A percentile compares a stretch with the other conserved stretches of the same genome.
Evolutionary conservation across 2,888 invertebrate genomes (phyloP).

Genomic region (Aelia acuminata): DNA sequence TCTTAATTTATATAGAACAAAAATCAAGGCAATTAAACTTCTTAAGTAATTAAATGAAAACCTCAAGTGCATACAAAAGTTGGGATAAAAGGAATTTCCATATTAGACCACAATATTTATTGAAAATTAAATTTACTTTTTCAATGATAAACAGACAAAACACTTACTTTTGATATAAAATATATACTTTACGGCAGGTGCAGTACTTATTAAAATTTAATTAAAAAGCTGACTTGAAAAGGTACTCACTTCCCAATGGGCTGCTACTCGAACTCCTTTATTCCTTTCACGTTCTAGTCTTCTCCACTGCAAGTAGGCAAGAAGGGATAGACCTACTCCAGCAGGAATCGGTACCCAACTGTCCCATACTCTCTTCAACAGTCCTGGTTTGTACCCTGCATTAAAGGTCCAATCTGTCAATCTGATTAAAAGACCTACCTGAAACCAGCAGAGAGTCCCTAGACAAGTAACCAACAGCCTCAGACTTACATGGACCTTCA

Average conservation of each 20-base stretch:
- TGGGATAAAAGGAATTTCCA: too few relatives aligned
- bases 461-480: slow-evolving; percentile 56
- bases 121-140: too few relatives aligned
- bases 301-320: slow-evolving; percentile 66
- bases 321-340: slow-evolving; percentile 66
- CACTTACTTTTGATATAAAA: too few relatives aligned
- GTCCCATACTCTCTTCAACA: slow-evolving; percentile 60
- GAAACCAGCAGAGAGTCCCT: slow-evolving; percentile 58
- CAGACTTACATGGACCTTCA: slow-evolving; percentile 52
- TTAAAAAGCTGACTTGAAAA: not conserved
- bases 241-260: slow-evolving; percentile 64
- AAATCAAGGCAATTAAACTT: too few relatives aligned
- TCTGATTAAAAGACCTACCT: slow-evolving; percentile 53
- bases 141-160: too few relatives aligned
- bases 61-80: too few relatives aligned
- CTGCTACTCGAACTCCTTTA: slow-evolving; percentile 58
- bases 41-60: too few relatives aligned
- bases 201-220: not conserved
- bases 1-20: too few relatives aligned
- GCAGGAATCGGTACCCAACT: slow-evolving; percentile 66
- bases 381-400: slow-evolving; percentile 56
- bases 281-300: slow-evolving; percentile 63
- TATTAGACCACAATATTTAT: too few relatives aligned
- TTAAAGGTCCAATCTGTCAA: slow-evolving; percentile 57
- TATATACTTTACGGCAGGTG: too few relatives aligned